Conservation (phyloP, 2,113 vertebrate genomes). For the Podocnemis expansa region DNA sequence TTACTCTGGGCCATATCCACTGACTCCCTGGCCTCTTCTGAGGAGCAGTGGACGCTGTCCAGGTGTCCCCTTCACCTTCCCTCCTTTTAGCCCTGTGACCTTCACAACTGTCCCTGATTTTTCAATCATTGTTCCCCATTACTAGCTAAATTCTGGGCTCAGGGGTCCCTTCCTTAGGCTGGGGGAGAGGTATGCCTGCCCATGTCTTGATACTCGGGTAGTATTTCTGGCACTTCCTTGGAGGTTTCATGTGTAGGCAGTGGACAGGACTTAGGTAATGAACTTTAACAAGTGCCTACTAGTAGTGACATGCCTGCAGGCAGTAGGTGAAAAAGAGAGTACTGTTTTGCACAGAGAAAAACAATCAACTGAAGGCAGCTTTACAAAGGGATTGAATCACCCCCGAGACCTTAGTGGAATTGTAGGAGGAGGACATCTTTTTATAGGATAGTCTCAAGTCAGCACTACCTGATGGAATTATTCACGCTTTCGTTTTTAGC, state of each 20-base stretch:
- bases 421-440: background rate
- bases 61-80: too few relatives aligned
- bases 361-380: background rate
- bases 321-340: background rate
- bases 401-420: background rate
- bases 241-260: background rate
- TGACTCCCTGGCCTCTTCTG: too few relatives aligned
- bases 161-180: too few relatives aligned
- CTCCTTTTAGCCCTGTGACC: too few relatives aligned
- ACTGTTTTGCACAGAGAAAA: background rate
- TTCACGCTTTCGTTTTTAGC: background rate
- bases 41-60: too few relatives aligned
- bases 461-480: background rate
- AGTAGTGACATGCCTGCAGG: background rate
- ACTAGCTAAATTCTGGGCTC: too few relatives aligned
- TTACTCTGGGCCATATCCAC: too few relatives aligned
- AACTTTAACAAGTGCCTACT: background rate
- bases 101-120: too few relatives aligned
- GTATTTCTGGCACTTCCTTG: background rate
- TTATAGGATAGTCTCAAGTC: background rate
- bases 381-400: background rate
- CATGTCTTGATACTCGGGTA: too few relatives aligned
- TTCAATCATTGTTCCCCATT: too few relatives aligned
- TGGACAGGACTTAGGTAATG: background rate
- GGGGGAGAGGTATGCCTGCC: too few relatives aligned